Base-by-base conservation (phyloP, 1,140 invertebrate genomes). In the Acromyrmex heyeri region DNA sequence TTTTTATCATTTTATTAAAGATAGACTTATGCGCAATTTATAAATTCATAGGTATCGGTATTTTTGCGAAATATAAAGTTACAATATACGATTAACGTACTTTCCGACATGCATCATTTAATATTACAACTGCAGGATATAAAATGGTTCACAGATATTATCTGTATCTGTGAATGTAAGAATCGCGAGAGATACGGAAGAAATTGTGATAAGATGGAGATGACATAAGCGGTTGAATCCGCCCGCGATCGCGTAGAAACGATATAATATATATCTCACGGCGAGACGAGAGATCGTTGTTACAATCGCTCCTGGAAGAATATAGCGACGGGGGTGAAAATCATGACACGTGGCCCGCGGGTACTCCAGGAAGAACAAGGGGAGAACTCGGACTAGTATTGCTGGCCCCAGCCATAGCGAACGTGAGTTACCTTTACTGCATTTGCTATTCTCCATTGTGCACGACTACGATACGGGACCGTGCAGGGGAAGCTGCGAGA, bases 371-470 rank as follows among this genome's bases (percentile, higher is more conserved):
- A 86, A 61, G 44, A 78, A 62, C 76, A 81, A 73, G 89, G 85
- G 89, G 88, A 69, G 75, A 86, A 44, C 50, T 72, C 48, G 77
- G 64, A 73, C 75, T 62, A 57, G 73, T 24, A 73, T 70, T 76
- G 78, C 65, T 44, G 38, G 67, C 50, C 78, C 57, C 88, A 79
- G 59, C 59, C 76, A 83, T 88, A 83, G 85, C 90, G 72, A 81
- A 90, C 91, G 86, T 86, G 91, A 93, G 92, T 94, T 93, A 94
- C 93, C 93, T 94, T 94, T 93, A 92, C 91, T 90, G 91, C 92
- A 86, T 93, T 94, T 94, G 91, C 93, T 91, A 92, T 93, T 93
- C 91, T 89, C 93, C 90, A 94, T 93, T 94, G 92, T 94, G 90
- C 87, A 90, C 27, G 89, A 91, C 88, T 91, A 91, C 91, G 90